These are phyloP conservation scores for Rhyacophila brunnea DNA, from an alignment of 1,140 invertebrate species.

Conservation along the genomic window DNA sequence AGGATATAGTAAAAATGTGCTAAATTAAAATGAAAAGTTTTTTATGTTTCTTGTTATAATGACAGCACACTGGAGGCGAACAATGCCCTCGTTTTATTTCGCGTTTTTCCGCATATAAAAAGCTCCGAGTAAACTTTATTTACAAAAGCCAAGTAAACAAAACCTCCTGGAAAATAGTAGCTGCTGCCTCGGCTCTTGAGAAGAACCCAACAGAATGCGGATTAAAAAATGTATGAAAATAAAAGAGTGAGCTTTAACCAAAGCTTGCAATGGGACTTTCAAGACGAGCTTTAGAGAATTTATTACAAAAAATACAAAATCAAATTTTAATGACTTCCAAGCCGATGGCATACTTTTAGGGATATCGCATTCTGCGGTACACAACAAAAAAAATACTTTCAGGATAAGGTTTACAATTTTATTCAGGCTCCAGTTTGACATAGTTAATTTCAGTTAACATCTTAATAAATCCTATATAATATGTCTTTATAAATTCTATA, in stretches of 20 bases:
- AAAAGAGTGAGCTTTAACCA: background rate
- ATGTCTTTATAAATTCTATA: no score
- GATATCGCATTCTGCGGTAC: no score
- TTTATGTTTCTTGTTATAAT: slow-evolving; percentile 1
- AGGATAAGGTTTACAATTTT: no score
- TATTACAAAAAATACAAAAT: no score
- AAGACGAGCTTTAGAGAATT: no score
- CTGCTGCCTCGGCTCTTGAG: slow-evolving; percentile 1
- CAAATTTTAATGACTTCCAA: no score
- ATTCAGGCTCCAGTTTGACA: no score
- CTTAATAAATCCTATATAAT: no score
- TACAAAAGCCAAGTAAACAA: slow-evolving; percentile 14
- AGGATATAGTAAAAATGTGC: background rate
- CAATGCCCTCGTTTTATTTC: slow-evolving; percentile 1
- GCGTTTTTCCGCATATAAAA: background rate
- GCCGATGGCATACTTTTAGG: no score
- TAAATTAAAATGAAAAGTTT: background rate
- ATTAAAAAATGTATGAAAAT: slow-evolving; percentile 18
- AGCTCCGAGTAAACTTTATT: slow-evolving; percentile 13
- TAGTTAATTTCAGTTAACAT: no score
- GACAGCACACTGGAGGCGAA: background rate
- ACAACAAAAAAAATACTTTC: no score
- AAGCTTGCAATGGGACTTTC: no score
- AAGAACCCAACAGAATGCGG: background rate
- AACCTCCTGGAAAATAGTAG: slow-evolving; percentile 6